Percentiles rank a stretch among this genome's conserved stretches.
phyloP scores from a whole-genome alignment of 2,888 invertebrate species.

The Cataglyphis rosenhaueri region DNA sequence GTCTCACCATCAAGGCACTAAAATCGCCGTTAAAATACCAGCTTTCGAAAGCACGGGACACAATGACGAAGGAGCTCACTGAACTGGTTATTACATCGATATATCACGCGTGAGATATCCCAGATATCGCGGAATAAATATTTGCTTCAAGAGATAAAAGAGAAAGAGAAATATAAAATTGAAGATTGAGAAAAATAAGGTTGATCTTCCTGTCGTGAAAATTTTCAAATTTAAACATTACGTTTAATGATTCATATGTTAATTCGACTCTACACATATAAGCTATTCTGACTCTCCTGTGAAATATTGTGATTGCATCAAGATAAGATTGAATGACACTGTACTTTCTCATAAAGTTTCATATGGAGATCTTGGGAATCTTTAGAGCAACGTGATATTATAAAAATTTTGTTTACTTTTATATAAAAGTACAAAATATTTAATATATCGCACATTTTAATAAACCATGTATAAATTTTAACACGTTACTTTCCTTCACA shows the following conservation, averaged over 20 bases:
- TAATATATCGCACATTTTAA: not conserved
- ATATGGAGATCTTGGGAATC: not conserved
- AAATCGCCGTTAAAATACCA: conserved; percentile 19
- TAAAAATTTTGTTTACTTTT: not conserved
- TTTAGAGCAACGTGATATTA: not conserved
- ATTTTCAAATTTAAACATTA: not conserved
- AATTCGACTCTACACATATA: not conserved
- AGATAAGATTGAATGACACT: not conserved
- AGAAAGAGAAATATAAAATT: conserved; percentile 9
- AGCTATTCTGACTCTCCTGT: conserved; percentile 1
- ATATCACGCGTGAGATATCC: conserved; percentile 1
- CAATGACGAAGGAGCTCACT: conserved; percentile 24
- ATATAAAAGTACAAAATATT: not conserved
- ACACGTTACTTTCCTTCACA: not conserved
- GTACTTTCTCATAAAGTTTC: not conserved
- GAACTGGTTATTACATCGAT: conserved; percentile 35
- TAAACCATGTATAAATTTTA: not conserved
- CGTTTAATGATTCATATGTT: not conserved
- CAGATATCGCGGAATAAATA: conserved; percentile 9
- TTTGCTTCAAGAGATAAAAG: conserved; percentile 14
- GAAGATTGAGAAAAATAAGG: not conserved
- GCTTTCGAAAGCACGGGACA: conserved; percentile 19
- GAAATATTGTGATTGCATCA: not conserved
- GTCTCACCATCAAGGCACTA: not conserved
- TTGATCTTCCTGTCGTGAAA: not conserved